Evolutionary conservation across 2,888 invertebrate species (phyloP), one percentile per base, ranked within the genome.

Genomic region (Pollenia labialis): DNA sequence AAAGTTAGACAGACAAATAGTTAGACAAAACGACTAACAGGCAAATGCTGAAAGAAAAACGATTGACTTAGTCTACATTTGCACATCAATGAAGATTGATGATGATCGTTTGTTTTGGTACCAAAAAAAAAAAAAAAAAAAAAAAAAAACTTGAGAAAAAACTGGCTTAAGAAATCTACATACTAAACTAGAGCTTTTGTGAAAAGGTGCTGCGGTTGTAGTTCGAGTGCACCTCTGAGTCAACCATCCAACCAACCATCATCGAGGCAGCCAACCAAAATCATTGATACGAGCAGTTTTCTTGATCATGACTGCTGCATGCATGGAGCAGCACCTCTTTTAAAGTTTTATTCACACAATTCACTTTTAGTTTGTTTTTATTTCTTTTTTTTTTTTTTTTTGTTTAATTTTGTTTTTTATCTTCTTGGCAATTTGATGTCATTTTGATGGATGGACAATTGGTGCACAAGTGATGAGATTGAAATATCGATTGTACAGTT

Each of bases 371-470:
- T 75, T 23, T 42, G 54, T 71, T 68, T 72, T 69, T 81, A 75
- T 72, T 23, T 52, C 69, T 72, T 54, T 52, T 69, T 81, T 77
- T 72, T 18, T 52, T 74, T 72, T 54, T 52, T 72, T 44, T 54
- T 68, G 12, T 18, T 18, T 42, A 32, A 52, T 6, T 32, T 4
- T n/a, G 4, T 81, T 77, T 62, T 84, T 87, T 75, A 62, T 79
- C 64, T 75, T 81, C 69, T 85, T 64, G 46, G 80, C 81, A 76
- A 79, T 79, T 84, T 72, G 71, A 81, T 76, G 77, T 80, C 85
- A 83, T 85, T 87, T 89, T 91, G 90, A 92, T 91, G 89, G 91
- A 90, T 91, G 89, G 89, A 91, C 90, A 91, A 91, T 91, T 90
- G 91, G 84, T 77, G 81, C 84, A 89, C 90, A 90, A 90, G 89